Evolutionary conservation across 2,888 invertebrate species (phyloP).

Genomic region (Listrodromus nycthemerus): DNA sequence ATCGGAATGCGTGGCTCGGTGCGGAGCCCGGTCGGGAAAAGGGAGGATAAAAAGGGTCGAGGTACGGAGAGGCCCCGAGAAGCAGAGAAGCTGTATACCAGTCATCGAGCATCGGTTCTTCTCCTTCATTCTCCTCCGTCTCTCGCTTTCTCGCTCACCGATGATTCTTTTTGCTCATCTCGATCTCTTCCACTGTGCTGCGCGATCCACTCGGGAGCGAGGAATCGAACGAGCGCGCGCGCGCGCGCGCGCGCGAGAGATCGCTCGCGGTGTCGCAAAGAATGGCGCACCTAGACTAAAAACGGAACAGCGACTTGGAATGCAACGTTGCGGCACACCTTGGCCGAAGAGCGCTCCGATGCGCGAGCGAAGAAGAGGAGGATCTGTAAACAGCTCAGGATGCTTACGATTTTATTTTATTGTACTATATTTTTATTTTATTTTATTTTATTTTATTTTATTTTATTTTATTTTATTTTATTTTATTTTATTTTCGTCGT

Average conservation of each 20-base stretch:
- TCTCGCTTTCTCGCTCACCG: conserved; percentile 29
- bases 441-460: background rate
- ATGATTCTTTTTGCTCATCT: conserved; percentile 14
- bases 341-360: conserved; percentile 69
- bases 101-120: conserved; percentile 37
- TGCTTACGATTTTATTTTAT: background rate
- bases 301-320: conserved; percentile 82
- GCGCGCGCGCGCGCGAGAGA: background rate
- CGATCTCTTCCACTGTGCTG: conserved; percentile 16
- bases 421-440: background rate
- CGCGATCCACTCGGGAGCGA: background rate
- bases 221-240: background rate
- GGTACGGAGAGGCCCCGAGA: conserved; percentile 44
- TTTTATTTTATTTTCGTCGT: background rate
- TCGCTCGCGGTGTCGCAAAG: conserved; percentile 77
- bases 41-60: conserved; percentile 31
- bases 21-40: conserved; percentile 11
- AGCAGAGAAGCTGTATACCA: conserved; percentile 37
- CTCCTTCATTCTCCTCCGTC: conserved; percentile 1
- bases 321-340: conserved; percentile 81
- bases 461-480: conserved; percentile 5
- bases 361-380: conserved; percentile 32
- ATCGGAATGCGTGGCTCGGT: conserved; percentile 40
- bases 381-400: conserved; percentile 31
- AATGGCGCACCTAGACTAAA: conserved; percentile 82